Conservation (phyloP, 2,113 vertebrate genomes). For the Capricornis sumatraensis region DNA sequence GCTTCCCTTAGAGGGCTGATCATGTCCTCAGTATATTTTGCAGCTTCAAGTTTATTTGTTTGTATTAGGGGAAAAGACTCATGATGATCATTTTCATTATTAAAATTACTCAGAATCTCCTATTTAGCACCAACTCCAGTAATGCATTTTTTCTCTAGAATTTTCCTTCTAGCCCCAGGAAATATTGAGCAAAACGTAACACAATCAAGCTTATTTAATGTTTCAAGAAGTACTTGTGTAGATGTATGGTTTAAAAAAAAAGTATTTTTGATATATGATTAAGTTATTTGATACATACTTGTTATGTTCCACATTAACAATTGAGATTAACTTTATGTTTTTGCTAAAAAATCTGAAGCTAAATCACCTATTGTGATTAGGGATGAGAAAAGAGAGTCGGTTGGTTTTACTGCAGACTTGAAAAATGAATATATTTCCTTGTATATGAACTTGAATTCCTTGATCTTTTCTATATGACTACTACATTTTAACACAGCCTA, state of each 20-base stretch:
- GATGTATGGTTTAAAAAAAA: not conserved
- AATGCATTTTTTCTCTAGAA: not conserved
- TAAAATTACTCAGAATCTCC: not conserved
- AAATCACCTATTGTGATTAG: not conserved
- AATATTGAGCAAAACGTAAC: not conserved
- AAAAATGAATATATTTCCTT: not conserved
- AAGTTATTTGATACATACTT: not conserved
- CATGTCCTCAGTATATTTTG: not conserved
- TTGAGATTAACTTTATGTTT: not conserved
- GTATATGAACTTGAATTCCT: not conserved
- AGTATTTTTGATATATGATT: not conserved
- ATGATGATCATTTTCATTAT: not conserved
- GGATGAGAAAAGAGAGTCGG: not conserved
- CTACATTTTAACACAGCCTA: conserved; percentile 1
- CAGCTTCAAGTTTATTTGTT: not conserved
- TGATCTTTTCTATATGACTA: not conserved
- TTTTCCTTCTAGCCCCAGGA: not conserved
- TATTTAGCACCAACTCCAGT: not conserved
- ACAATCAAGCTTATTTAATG: not conserved
- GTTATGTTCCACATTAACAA: not conserved
- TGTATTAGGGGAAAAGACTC: not conserved
- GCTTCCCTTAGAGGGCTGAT: not conserved
- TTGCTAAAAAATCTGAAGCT: not conserved
- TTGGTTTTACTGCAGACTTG: not conserved
- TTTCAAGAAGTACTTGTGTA: not conserved